phyloP scores from a whole-genome alignment of 2,113 vertebrate genomes.

The Scophthalmus maximus region DNA sequence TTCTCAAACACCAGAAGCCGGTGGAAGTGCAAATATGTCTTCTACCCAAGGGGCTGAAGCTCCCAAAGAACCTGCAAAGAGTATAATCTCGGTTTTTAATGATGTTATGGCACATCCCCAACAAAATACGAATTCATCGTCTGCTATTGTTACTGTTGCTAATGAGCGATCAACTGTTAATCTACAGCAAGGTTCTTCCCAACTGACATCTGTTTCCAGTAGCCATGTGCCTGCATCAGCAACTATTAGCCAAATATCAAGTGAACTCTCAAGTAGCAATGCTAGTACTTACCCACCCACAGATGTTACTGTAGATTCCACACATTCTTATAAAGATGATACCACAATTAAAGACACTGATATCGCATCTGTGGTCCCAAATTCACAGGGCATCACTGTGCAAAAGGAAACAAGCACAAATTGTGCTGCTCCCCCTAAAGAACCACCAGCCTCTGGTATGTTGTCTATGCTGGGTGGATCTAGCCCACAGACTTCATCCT shows the following conservation, averaged over 20 bases:
- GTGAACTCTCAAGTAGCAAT: constrained; percentile 74
- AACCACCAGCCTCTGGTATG: constrained; percentile 32
- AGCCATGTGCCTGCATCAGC: constrained; percentile 13
- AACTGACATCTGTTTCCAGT: constrained; percentile 39
- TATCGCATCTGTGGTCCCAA: constrained; percentile 12
- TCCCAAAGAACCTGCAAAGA: constrained; percentile 54
- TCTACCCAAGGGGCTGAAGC: constrained; percentile 35
- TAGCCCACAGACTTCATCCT: constrained; percentile 33
- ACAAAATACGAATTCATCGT: constrained; percentile 26
- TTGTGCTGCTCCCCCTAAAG: constrained; percentile 22
- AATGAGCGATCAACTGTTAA: constrained; percentile 45
- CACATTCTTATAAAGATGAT: too few relatives aligned
- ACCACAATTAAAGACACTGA: constrained; percentile 21
- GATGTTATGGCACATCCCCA: constrained; percentile 29
- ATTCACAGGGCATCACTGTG: constrained; percentile 13
- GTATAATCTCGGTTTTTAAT: constrained; percentile 40
- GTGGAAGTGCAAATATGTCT: constrained; percentile 55
- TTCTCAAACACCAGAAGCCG: constrained; percentile 44
- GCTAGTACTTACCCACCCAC: background rate
- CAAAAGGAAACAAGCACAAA: constrained; percentile 39
- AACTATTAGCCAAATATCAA: constrained; percentile 59
- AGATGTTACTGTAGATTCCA: constrained; percentile 10
- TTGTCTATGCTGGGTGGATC: constrained; percentile 54
- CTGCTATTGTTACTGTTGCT: background rate
- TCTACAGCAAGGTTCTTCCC: constrained; percentile 31